These are phyloP conservation scores for Chymomyza caudatula DNA, from an alignment of 2,888 invertebrate species.

Conservation along the genomic window DNA sequence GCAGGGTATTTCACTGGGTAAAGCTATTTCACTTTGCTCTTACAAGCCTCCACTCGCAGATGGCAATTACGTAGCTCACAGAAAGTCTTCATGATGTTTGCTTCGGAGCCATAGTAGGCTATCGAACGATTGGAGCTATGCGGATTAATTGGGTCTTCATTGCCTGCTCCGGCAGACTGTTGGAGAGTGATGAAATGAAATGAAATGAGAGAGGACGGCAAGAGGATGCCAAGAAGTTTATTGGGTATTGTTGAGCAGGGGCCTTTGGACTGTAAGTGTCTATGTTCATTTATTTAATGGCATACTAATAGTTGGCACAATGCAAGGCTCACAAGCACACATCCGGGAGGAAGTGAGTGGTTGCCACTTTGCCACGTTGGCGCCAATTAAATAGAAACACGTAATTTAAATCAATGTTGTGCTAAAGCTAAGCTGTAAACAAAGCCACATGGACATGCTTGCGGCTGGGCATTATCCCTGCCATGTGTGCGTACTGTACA, in stretches of 20 bases:
- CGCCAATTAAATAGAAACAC: conserved; percentile 69
- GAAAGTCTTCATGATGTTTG: conserved; percentile 70
- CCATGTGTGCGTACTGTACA: not conserved
- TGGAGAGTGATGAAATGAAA: not conserved
- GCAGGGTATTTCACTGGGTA: not conserved
- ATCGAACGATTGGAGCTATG: conserved; percentile 53
- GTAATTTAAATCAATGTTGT: conserved; percentile 73
- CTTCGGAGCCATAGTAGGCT: conserved; percentile 70
- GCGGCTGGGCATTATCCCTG: conserved; percentile 38
- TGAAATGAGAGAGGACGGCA: not conserved
- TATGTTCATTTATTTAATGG: conserved; percentile 65
- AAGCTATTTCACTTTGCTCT: conserved; percentile 37
- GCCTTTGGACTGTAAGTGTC: conserved; percentile 49
- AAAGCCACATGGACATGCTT: conserved; percentile 65
- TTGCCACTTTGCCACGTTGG: conserved; percentile 22
- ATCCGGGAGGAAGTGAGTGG: not conserved
- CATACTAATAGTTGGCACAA: conserved; percentile 38
- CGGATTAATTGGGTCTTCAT: conserved; percentile 68
- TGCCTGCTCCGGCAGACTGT: conserved; percentile 64
- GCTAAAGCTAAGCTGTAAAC: conserved; percentile 66
- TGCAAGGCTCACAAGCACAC: conserved; percentile 1
- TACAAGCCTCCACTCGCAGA: conserved; percentile 71
- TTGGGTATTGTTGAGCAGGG: conserved; percentile 32
- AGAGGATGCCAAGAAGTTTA: conserved; percentile 27
- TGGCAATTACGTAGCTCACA: conserved; percentile 73